Conservation (phyloP, 2,888 invertebrate species). For the Andrena flavipes region DNA sequence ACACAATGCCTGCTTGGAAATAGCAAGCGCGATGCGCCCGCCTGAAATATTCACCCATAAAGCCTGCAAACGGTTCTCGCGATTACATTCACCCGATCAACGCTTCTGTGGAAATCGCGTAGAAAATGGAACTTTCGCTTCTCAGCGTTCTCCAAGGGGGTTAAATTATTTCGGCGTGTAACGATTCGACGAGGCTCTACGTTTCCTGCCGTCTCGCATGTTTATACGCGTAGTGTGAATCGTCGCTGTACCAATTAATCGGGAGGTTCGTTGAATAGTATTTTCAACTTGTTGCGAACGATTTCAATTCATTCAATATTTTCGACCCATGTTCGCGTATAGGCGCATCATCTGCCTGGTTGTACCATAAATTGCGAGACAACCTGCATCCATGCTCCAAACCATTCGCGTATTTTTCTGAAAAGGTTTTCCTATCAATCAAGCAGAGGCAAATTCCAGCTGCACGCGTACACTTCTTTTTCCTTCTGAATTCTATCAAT, state of each 20-base stretch:
- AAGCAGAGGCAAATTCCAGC: neutral
- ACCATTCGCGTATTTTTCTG: neutral
- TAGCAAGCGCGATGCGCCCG: slow-evolving; percentile 36
- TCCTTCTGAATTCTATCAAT: neutral
- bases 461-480: neutral
- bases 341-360: too few species aligned
- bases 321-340: too few species aligned
- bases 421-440: slow-evolving; percentile 1
- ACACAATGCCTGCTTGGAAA: slow-evolving; percentile 39
- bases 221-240: neutral
- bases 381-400: neutral
- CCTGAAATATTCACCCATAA: slow-evolving; percentile 47
- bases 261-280: neutral
- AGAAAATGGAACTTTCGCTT: slow-evolving; percentile 36
- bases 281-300: too few species aligned
- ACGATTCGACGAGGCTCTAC: neutral
- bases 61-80: slow-evolving; percentile 42
- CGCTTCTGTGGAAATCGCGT: slow-evolving; percentile 35
- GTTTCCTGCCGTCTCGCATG: neutral
- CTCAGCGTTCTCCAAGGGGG: neutral
- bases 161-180: slow-evolving; percentile 13
- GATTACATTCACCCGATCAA: slow-evolving; percentile 45
- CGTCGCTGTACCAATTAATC: neutral
- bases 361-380: too few species aligned
- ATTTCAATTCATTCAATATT: too few species aligned